phyloP scores from a whole-genome alignment of 2,113 vertebrate species.

The Pelmatolapia mariae region DNA sequence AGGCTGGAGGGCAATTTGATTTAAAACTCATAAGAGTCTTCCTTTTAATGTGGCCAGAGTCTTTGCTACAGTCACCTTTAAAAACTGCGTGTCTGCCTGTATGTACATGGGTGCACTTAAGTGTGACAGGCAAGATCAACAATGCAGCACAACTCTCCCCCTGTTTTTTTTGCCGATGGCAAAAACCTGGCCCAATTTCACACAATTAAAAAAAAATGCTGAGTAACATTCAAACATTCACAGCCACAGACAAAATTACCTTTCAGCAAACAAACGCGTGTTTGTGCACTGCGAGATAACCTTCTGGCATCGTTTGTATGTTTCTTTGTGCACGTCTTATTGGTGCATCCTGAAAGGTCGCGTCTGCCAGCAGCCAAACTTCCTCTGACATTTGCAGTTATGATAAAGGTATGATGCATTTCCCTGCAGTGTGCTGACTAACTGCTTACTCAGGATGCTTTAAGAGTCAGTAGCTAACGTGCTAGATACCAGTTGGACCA shows the following conservation, averaged over 20 bases:
- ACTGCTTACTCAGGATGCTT: constrained; percentile 10
- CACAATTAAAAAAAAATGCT: constrained; percentile 44
- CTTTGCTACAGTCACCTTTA: neutral
- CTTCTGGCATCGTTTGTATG: neutral
- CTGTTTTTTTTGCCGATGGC: neutral
- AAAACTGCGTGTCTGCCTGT: neutral
- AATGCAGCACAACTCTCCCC: neutral
- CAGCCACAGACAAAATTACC: neutral
- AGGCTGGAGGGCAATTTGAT: constrained; percentile 11
- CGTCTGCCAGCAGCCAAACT: neutral
- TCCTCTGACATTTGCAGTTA: constrained; percentile 38
- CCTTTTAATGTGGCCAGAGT: neutral
- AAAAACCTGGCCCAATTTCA: constrained; percentile 37
- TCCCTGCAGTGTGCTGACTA: constrained; percentile 13
- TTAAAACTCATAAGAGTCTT: neutral
- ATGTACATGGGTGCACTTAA: neutral
- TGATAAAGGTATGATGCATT: constrained; percentile 36
- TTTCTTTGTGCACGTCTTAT: neutral
- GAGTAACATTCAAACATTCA: neutral
- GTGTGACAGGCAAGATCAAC: neutral
- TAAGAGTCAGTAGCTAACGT: neutral
- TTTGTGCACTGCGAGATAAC: neutral
- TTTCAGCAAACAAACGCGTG: neutral
- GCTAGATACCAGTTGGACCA: neutral
- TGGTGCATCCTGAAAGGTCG: neutral